phyloP scores from a whole-genome alignment of 2,113 vertebrate species.

The Eulemur macaco region DNA sequence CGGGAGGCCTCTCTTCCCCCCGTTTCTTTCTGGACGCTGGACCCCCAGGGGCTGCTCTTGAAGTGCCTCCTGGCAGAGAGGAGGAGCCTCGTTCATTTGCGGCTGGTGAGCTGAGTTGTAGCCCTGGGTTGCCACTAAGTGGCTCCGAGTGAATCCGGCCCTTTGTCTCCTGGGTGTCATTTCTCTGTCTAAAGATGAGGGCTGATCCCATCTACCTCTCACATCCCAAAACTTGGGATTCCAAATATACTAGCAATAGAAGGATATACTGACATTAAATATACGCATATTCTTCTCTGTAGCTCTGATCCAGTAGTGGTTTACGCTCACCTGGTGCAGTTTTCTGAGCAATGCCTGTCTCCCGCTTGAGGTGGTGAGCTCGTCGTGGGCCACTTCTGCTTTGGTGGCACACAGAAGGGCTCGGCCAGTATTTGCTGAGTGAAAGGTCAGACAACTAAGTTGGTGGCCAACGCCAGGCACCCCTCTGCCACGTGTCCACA shows the following conservation, averaged over 20 bases:
- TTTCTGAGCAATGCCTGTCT: neutral
- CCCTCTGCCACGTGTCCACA: neutral
- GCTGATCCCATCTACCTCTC: neutral
- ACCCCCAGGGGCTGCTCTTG: neutral
- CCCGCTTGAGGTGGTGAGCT: neutral
- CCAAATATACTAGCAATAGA: neutral
- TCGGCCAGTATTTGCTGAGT: neutral
- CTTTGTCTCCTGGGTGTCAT: neutral
- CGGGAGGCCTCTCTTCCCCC: neutral
- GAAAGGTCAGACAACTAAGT: neutral
- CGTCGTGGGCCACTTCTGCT: neutral
- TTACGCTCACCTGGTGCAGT: rapidly evolving
- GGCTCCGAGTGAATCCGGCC: neutral
- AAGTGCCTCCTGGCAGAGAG: neutral
- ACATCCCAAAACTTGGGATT: neutral
- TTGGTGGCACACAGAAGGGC: neutral
- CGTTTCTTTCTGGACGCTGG: neutral
- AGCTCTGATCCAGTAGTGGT: neutral
- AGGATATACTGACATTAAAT: neutral
- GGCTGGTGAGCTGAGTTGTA: neutral
- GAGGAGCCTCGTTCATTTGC: neutral
- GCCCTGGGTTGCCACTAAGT: no score
- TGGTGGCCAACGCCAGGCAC: neutral
- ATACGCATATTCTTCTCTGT: neutral
- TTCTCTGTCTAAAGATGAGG: neutral